Evolutionary conservation across 2,113 vertebrate genomes (phyloP).

Genomic region (Aegithalos caudatus): DNA sequence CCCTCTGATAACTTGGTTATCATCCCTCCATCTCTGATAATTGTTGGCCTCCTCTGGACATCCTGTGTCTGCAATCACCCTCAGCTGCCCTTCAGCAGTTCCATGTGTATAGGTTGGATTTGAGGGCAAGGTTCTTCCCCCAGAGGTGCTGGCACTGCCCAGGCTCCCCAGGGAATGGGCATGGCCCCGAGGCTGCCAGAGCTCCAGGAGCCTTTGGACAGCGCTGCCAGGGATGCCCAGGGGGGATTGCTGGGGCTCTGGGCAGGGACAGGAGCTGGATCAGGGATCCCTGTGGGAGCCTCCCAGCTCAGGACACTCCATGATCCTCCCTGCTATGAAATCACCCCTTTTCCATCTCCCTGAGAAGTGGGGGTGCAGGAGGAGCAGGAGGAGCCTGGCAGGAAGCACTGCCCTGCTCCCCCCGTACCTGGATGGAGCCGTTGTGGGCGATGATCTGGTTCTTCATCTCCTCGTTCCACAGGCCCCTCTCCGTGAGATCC

Average conservation of each 20-base stretch:
- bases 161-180: background rate
- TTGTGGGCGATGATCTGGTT: constrained; percentile 94
- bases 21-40: background rate
- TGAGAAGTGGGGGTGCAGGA: accelerated
- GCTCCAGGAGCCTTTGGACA: background rate
- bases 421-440: constrained; percentile 90
- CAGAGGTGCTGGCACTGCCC: background rate
- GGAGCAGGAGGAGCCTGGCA: background rate
- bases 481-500: constrained; percentile 89
- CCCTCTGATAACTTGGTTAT: background rate
- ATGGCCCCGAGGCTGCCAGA: background rate
- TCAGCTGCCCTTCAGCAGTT: background rate
- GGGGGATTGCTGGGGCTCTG: accelerated
- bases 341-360: accelerated
- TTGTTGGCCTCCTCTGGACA: background rate
- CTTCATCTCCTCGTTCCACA: constrained; percentile 96
- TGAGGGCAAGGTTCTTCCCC: background rate
- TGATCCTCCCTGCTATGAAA: accelerated
- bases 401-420: background rate
- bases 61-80: background rate
- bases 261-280: background rate
- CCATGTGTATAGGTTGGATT: background rate
- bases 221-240: background rate
- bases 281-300: background rate
- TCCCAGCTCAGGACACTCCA: accelerated